A percentile compares a stretch with the other conserved stretches of the same genome.
phyloP scores from a whole-genome alignment of 2,888 invertebrate species.

The Hesperia comma region DNA sequence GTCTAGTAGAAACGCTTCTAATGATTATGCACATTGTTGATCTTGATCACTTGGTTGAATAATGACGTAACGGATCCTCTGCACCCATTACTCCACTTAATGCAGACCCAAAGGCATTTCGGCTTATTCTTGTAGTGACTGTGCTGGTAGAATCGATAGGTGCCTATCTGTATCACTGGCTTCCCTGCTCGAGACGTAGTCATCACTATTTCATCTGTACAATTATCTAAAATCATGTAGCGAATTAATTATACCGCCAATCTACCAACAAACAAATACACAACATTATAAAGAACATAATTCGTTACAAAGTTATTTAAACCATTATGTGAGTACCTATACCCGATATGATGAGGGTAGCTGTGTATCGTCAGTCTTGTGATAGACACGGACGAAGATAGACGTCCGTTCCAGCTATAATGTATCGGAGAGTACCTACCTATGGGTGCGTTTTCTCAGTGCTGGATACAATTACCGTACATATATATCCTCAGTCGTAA shows the following conservation, averaged over 20 bases:
- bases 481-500: no score
- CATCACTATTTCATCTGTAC: conserved; percentile 4
- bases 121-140: conserved; percentile 51
- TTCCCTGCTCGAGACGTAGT: conserved; percentile 37
- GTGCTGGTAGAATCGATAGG: conserved; percentile 47
- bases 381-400: no score
- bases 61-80: conserved; percentile 47
- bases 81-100: conserved; percentile 48
- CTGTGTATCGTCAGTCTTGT: no score
- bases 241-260: neutral
- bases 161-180: conserved; percentile 40
- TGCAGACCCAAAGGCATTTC: conserved; percentile 57
- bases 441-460: no score
- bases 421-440: no score
- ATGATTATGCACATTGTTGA: conserved; percentile 48
- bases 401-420: no score
- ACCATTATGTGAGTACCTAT: no score
- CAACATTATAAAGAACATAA: neutral
- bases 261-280: neutral
- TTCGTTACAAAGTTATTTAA: neutral
- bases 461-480: no score
- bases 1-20: neutral
- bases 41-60: conserved; percentile 43
- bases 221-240: conserved; percentile 4
- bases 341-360: no score